Conservation (phyloP, 2,797 vertebrate species). For the Lepus townsendii region DNA sequence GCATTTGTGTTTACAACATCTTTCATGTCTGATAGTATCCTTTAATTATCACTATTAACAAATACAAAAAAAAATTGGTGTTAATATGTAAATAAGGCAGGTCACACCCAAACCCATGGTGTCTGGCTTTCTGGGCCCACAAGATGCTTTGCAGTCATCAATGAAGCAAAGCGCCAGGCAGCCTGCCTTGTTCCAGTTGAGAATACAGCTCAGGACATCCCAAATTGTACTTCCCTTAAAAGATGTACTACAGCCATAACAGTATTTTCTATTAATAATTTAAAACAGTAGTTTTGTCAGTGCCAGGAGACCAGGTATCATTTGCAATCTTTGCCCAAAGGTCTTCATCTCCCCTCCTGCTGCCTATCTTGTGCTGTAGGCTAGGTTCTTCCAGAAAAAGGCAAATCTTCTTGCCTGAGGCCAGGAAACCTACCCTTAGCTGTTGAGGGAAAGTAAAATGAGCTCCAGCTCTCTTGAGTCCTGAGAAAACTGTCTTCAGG, state of each 20-base stretch:
- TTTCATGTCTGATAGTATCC: neutral
- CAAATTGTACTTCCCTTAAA: neutral
- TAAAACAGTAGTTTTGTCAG: neutral
- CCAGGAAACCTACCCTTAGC: neutral
- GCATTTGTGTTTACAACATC: neutral
- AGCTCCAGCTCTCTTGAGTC: neutral
- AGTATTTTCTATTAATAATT: slow-evolving; percentile 19
- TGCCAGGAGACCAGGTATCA: neutral
- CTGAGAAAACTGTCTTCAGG: neutral
- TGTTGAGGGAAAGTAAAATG: neutral
- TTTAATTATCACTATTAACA: neutral
- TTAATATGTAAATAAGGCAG: neutral
- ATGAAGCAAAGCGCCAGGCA: neutral
- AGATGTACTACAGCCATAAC: neutral
- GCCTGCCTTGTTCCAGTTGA: neutral
- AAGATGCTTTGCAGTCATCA: neutral
- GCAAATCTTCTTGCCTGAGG: neutral
- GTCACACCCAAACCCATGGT: neutral
- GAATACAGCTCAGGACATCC: neutral
- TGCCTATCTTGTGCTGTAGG: neutral
- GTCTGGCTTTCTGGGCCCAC: neutral
- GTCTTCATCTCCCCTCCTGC: neutral
- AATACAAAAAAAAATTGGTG: neutral
- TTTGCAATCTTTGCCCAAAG: neutral
- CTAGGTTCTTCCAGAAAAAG: neutral